Conservation (phyloP, 2,113 vertebrate species). For the Xyliphius kryptos region DNA sequence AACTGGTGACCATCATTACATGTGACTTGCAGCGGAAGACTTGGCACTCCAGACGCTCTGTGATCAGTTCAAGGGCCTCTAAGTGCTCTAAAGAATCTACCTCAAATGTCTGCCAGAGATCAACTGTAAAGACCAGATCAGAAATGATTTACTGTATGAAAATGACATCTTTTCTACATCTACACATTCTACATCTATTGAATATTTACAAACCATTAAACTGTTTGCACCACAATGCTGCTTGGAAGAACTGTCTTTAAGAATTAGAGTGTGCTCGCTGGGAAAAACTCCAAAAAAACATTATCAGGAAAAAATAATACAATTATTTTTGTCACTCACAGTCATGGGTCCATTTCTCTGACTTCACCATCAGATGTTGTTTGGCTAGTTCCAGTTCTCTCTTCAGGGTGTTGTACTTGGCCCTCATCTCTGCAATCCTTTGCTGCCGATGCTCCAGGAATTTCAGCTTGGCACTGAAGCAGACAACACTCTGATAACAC, state of each 20-base stretch:
- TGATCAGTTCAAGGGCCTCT: slow-evolving; percentile 82
- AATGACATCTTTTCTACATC: no score
- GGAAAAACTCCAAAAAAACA: no score
- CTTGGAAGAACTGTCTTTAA: no score
- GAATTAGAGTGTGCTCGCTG: no score
- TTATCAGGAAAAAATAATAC: no score
- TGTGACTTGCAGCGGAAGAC: slow-evolving; percentile 86
- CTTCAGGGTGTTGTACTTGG: slow-evolving; percentile 80
- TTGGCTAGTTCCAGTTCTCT: slow-evolving; percentile 81
- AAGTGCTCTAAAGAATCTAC: slow-evolving; percentile 86
- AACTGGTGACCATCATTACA: slow-evolving; percentile 88
- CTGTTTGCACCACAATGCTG: no score
- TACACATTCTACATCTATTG: no score
- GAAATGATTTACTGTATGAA: slow-evolving; percentile 23
- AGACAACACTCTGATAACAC: slow-evolving; percentile 65
- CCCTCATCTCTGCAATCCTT: slow-evolving; percentile 77
- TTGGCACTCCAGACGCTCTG: slow-evolving; percentile 72
- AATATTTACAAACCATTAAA: no score
- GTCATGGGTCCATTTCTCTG: slow-evolving; percentile 79
- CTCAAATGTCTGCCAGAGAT: slow-evolving; percentile 81
- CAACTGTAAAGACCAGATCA: slow-evolving; percentile 60
- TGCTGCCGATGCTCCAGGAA: slow-evolving; percentile 82
- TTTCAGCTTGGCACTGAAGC: slow-evolving; percentile 86
- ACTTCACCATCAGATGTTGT: slow-evolving; percentile 79
- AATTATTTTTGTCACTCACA: slow-evolving; percentile 67